Conservation (phyloP, 2,113 vertebrate genomes). For the Cinclus mexicanus region DNA sequence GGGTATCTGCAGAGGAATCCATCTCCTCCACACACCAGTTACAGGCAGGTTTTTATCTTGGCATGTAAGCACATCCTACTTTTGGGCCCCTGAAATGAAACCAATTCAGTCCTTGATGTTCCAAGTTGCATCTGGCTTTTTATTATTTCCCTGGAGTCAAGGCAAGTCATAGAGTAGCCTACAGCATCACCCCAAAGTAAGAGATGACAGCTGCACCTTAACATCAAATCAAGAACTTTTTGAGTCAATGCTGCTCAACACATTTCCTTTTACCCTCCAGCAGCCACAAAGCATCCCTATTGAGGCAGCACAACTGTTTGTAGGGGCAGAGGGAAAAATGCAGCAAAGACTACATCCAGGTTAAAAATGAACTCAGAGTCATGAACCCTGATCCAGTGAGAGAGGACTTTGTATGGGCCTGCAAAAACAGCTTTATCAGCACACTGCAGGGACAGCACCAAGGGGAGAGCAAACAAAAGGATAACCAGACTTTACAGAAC, state of each 20-base stretch:
- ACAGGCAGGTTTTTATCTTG: background rate
- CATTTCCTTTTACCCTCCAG: background rate
- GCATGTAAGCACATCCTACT: background rate
- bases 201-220: background rate
- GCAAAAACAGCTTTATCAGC: background rate
- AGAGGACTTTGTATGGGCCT: background rate
- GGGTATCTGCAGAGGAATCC: too few species aligned
- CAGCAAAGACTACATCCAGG: background rate
- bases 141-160: background rate
- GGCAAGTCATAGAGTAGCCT: background rate
- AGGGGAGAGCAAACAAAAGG: background rate
- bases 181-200: background rate
- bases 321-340: background rate
- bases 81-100: background rate
- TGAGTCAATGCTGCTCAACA: background rate
- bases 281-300: background rate
- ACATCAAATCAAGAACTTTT: background rate
- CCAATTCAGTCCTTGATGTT: background rate
- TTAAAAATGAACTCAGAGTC: slow-evolving; percentile 17
- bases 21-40: background rate
- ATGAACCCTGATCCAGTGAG: background rate
- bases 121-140: background rate
- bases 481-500: background rate
- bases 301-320: background rate
- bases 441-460: background rate